Evolutionary conservation across 2,113 vertebrate genomes (phyloP).

Genomic region (Hippocampus comes): DNA sequence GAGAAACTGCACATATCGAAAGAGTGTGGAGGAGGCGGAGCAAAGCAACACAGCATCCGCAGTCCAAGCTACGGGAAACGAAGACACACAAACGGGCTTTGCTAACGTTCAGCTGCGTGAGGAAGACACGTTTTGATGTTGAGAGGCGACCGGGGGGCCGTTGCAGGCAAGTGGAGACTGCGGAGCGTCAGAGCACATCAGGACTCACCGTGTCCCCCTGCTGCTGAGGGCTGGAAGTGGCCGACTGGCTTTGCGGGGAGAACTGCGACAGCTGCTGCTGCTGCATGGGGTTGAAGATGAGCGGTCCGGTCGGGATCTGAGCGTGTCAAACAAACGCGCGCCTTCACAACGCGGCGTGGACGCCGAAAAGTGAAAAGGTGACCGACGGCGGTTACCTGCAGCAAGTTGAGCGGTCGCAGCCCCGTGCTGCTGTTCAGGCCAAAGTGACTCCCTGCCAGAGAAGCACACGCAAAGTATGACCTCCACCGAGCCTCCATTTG

Average conservation of each 20-base stretch:
- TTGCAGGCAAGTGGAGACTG: not conserved
- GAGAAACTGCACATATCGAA: too few relatives aligned
- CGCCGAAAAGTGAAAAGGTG: slow-evolving; percentile 4
- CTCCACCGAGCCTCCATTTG: not conserved
- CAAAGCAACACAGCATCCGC: too few relatives aligned
- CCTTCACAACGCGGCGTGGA: not conserved
- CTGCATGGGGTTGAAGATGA: slow-evolving; percentile 85
- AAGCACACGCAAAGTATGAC: not conserved
- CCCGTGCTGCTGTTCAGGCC: slow-evolving; percentile 87
- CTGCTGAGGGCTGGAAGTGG: slow-evolving; percentile 79
- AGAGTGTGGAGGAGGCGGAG: too few relatives aligned
- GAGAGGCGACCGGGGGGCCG: too few relatives aligned
- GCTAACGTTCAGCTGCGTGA: too few relatives aligned
- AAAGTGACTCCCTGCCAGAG: slow-evolving; percentile 83
- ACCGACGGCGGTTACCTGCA: slow-evolving; percentile 77
- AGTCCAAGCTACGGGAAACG: too few relatives aligned
- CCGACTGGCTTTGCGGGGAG: slow-evolving; percentile 78
- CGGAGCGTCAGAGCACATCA: not conserved
- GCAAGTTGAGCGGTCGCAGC: slow-evolving; percentile 88
- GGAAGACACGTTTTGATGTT: too few relatives aligned
- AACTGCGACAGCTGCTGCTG: slow-evolving; percentile 74
- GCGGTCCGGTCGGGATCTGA: slow-evolving; percentile 80
- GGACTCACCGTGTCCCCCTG: slow-evolving; percentile 79
- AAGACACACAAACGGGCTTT: too few relatives aligned
- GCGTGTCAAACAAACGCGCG: slow-evolving; percentile 20